Conservation (phyloP, 1,140 invertebrate genomes). For the Drosophila oshimai region DNA sequence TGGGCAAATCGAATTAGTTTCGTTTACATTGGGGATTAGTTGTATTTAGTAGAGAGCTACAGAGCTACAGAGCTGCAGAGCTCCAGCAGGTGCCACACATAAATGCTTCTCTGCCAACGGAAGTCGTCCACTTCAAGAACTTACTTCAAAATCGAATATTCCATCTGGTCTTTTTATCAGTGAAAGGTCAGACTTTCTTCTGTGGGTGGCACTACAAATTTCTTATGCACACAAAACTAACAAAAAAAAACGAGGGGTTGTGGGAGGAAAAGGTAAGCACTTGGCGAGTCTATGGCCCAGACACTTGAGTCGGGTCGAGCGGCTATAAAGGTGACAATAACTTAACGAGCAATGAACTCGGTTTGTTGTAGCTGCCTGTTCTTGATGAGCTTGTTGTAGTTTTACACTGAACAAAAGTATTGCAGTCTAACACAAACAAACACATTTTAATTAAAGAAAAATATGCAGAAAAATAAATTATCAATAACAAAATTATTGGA, state of each 20-base stretch:
- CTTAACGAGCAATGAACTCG: slow-evolving; percentile 80
- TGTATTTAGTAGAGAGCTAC: slow-evolving; percentile 31
- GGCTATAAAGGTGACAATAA: slow-evolving; percentile 78
- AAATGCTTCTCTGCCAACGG: slow-evolving; percentile 20
- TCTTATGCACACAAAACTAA: slow-evolving; percentile 54
- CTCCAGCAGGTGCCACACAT: slow-evolving; percentile 25
- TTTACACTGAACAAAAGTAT: background rate
- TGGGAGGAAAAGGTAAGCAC: slow-evolving; percentile 32
- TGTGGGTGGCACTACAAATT: slow-evolving; percentile 34
- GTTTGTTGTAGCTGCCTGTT: slow-evolving; percentile 31
- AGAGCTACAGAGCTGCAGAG: background rate
- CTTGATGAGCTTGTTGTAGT: slow-evolving; percentile 27
- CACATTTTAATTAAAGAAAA: too few relatives aligned
- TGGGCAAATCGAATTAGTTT: slow-evolving; percentile 65
- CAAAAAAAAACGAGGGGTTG: slow-evolving; percentile 2
- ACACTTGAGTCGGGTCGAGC: slow-evolving; percentile 59
- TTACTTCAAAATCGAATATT: slow-evolving; percentile 31
- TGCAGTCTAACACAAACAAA: too few relatives aligned
- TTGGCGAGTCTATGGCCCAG: slow-evolving; percentile 65
- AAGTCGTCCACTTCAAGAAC: slow-evolving; percentile 16
- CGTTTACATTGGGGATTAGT: slow-evolving; percentile 63
- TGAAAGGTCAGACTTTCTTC: slow-evolving; percentile 22
- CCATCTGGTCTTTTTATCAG: slow-evolving; percentile 4
- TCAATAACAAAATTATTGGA: too few relatives aligned
- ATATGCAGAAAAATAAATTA: too few relatives aligned